Conservation (phyloP, 2,888 invertebrate species). For the Oxytorus armatus region DNA sequence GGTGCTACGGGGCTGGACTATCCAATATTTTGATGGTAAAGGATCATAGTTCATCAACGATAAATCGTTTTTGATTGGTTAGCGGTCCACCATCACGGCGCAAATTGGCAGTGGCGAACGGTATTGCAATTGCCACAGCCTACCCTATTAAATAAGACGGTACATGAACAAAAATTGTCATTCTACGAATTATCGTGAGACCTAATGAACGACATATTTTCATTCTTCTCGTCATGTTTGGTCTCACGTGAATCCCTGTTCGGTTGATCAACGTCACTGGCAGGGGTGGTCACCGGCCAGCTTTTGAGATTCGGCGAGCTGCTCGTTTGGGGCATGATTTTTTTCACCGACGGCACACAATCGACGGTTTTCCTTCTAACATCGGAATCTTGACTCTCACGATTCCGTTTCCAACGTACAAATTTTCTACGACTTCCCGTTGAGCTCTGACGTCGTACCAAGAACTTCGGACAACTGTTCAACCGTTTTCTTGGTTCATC, state of each 20-base stretch:
- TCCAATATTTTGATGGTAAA: too few relatives aligned
- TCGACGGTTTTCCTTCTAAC: constrained; percentile 75
- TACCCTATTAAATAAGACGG: too few relatives aligned
- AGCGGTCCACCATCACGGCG: too few relatives aligned
- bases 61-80: too few relatives aligned
- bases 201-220: constrained; percentile 1
- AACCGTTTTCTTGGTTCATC: constrained; percentile 66
- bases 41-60: too few relatives aligned
- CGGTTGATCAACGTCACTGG: constrained; percentile 19
- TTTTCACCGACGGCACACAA: constrained; percentile 69
- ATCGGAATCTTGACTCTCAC: constrained; percentile 54
- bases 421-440: constrained; percentile 75
- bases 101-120: too few relatives aligned
- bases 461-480: constrained; percentile 75
- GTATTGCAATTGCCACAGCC: too few relatives aligned
- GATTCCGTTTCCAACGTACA: constrained; percentile 80
- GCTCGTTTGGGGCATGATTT: constrained; percentile 70
- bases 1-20: too few relatives aligned
- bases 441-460: constrained; percentile 77
- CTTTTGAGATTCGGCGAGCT: constrained; percentile 75
- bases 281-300: constrained; percentile 37
- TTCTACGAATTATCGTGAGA: too few relatives aligned
- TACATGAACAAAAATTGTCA: too few relatives aligned
- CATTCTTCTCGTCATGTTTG: constrained; percentile 26
- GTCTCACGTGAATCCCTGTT: constrained; percentile 41